Base-by-base conservation (phyloP, 2,113 vertebrate species). In the Bubo scandiacus region DNA sequence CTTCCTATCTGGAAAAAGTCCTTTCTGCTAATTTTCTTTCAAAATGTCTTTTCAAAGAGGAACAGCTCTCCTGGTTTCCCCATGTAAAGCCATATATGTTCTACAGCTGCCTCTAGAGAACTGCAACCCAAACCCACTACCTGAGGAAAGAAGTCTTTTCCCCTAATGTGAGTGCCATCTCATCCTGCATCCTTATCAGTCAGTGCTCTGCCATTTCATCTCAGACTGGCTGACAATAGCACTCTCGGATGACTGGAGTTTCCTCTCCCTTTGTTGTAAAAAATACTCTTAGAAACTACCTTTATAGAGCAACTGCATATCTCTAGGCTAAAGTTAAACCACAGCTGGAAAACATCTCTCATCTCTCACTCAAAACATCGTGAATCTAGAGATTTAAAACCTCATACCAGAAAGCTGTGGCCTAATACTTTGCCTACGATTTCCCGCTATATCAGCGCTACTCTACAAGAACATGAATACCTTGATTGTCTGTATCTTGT, bases 331-430 rank as follows among this genome's bases (percentile, higher is more conserved):
- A 88, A 65, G 74, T 75, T 75, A 78, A 84, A 89, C 52, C 88
- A 19, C 95, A 97, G 93, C 95, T 97, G 96, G 96, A 85, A 89
- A 90, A 30, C 87, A 61, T 66, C 85, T 95, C 73, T 94, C 49
- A 26, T 92, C 79, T 84, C 73, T 87, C 81, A 26, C 65, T 95
- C 87, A n/a, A 40, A 95, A 58, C 87, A 32, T 85, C 58, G 70
- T 11, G 0, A 14, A 66, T 62, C 70, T 75, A 23, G 67, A 57
- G 73, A 94, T 95, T 65, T 77, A n/a, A 88, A 90, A 15, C 81
- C 63, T 52, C 42, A 12, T 82, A 70, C 57, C 84, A 65, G 81
- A 87, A 65, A 63, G 61, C 77, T 57, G 65, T 23, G 2, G 32
- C 10, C 12, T 80, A 27, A 17, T 65, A 14, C 70, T 57, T 68